Conservation (phyloP, 2,888 invertebrate species). For the Acleris laterana region DNA sequence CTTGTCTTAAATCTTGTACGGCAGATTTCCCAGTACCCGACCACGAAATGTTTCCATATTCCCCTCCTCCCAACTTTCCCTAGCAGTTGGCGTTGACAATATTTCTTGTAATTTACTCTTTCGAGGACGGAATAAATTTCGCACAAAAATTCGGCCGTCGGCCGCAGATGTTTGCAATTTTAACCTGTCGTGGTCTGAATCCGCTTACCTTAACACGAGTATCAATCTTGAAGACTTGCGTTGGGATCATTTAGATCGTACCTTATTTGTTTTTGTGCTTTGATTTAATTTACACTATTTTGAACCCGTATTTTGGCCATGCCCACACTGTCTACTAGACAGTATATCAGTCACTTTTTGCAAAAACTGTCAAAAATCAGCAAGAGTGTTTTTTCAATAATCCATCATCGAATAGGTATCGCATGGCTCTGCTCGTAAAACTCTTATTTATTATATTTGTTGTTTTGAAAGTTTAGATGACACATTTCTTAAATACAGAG, state of each 20-base stretch:
- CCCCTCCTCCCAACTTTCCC: conserved; percentile 48
- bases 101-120: conserved; percentile 77
- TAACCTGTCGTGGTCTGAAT: conserved; percentile 27
- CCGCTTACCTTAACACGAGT: conserved; percentile 20
- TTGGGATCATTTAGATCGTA: neutral
- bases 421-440: too few species aligned
- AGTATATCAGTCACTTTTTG: too few species aligned
- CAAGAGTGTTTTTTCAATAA: too few species aligned
- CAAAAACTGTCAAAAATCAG: too few species aligned
- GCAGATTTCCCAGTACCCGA: conserved; percentile 14
- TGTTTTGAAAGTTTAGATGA: too few species aligned
- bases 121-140: conserved; percentile 74
- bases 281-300: too few species aligned
- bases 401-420: too few species aligned
- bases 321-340: too few species aligned
- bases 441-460: too few species aligned
- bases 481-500: too few species aligned
- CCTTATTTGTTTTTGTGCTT: too few species aligned
- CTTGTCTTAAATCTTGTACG: conserved; percentile 6
- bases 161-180: conserved; percentile 59
- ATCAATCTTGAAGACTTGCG: conserved; percentile 1
- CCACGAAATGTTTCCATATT: conserved; percentile 24
- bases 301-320: too few species aligned
- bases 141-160: conserved; percentile 55
- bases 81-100: conserved; percentile 68